These are phyloP conservation scores for Ophioderma brevispina DNA, from an alignment of 35 echinoderm and acorn worm genomes.

Conservation along the genomic window DNA sequence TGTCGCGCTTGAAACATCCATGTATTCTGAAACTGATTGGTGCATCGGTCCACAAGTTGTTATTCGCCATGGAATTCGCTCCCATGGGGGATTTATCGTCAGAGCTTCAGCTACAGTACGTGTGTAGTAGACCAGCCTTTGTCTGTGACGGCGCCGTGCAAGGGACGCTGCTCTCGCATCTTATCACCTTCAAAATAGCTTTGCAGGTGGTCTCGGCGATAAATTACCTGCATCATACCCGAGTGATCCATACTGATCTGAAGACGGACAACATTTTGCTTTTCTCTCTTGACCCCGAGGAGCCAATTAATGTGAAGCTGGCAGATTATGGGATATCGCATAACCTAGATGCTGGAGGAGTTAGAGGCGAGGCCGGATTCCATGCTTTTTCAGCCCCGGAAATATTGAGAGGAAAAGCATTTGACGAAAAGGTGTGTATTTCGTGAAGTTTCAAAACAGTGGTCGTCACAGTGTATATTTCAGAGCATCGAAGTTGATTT, in stretches of 20 bases:
- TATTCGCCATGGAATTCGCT: slow-evolving; percentile 78
- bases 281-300: slow-evolving; percentile 50
- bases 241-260: slow-evolving; percentile 71
- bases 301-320: slow-evolving; percentile 56
- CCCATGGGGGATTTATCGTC: slow-evolving; percentile 57
- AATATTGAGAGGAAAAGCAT: slow-evolving; percentile 45
- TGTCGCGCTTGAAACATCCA: slow-evolving; percentile 60
- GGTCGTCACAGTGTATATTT: too few relatives aligned
- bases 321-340: slow-evolving; percentile 81
- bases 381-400: slow-evolving; percentile 1
- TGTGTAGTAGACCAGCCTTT: neutral
- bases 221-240: slow-evolving; percentile 45
- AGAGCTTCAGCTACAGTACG: slow-evolving; percentile 29
- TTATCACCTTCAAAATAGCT: slow-evolving; percentile 68
- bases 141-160: slow-evolving; percentile 8
- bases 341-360: slow-evolving; percentile 39
- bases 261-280: slow-evolving; percentile 81
- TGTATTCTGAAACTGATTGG: slow-evolving; percentile 72
- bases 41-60: slow-evolving; percentile 55
- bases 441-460: too few relatives aligned
- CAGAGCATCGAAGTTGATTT: too few relatives aligned
- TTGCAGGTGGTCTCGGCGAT: slow-evolving; percentile 50
- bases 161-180: slow-evolving; percentile 13
- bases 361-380: slow-evolving; percentile 10
- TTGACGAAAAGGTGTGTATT: slow-evolving; percentile 73